Conservation (phyloP, 2,113 vertebrate species). For the Mirounga angustirostris region DNA sequence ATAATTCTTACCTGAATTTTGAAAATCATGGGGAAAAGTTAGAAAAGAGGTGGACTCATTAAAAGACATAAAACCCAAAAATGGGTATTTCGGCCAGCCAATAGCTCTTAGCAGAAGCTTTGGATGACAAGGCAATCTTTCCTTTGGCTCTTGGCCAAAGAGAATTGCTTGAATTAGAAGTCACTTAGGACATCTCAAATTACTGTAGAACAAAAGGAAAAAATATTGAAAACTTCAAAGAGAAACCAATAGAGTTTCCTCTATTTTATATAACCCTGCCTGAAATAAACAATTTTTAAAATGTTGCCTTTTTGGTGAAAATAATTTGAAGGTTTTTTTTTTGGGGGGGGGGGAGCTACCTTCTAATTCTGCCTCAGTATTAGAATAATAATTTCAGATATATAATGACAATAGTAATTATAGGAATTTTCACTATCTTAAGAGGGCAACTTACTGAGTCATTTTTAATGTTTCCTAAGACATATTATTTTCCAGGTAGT, state of each 20-base stretch:
- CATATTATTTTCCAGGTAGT: neutral
- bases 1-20: neutral
- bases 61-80: slow-evolving; percentile 23
- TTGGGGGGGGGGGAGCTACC: neutral
- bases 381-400: slow-evolving; percentile 6
- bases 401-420: neutral
- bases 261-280: neutral
- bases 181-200: slow-evolving; percentile 10
- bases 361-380: neutral
- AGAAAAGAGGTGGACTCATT: neutral
- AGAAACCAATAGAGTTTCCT: neutral
- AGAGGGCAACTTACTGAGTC: neutral
- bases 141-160: neutral
- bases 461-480: slow-evolving; percentile 23
- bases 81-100: neutral
- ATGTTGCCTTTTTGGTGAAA: neutral
- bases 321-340: neutral
- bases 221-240: neutral
- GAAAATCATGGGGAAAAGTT: neutral
- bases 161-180: slow-evolving; percentile 17
- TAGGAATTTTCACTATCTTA: neutral
- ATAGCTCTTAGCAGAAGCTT: neutral
- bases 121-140: neutral
- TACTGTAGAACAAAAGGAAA: neutral
- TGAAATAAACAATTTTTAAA: neutral